A percentile compares a stretch with the other conserved stretches of the same genome.
phyloP scores from a whole-genome alignment of 2,113 vertebrate genomes.

The Oryzias celebensis region DNA sequence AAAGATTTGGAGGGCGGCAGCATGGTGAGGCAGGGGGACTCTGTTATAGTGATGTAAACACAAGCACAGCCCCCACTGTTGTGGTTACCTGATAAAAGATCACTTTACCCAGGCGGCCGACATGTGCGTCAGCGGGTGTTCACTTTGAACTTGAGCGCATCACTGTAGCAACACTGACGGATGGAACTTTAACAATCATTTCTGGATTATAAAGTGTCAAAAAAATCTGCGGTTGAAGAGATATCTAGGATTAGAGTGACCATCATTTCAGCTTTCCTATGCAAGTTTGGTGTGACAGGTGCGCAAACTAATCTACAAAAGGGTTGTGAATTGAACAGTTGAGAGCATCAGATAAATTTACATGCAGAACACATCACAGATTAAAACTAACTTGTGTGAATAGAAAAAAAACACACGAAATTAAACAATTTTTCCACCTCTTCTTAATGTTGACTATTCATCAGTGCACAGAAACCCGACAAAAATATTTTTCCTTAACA shows the following conservation, averaged over 20 bases:
- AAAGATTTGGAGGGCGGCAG: conserved; percentile 15
- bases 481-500: background rate
- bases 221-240: background rate
- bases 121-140: conserved; percentile 19
- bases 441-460: no score
- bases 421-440: no score
- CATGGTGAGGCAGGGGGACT: conserved; percentile 33
- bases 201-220: background rate
- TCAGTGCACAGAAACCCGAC: no score
- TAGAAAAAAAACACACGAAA: no score
- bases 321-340: no score
- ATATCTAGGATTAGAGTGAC: background rate
- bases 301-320: no score
- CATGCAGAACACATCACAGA: no score
- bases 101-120: conserved; percentile 5
- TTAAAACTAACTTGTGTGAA: no score
- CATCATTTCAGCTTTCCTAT: background rate
- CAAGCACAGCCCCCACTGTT: conserved; percentile 33
- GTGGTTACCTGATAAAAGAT: conserved; percentile 52
- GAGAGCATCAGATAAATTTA: no score
- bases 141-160: conserved; percentile 17
- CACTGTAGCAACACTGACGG: background rate
- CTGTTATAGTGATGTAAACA: conserved; percentile 52
- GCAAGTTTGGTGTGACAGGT: no score
- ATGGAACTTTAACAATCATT: conserved; percentile 4